phyloP scores from a whole-genome alignment of 2,797 vertebrate species.

The Bryconaethiops microstoma region DNA sequence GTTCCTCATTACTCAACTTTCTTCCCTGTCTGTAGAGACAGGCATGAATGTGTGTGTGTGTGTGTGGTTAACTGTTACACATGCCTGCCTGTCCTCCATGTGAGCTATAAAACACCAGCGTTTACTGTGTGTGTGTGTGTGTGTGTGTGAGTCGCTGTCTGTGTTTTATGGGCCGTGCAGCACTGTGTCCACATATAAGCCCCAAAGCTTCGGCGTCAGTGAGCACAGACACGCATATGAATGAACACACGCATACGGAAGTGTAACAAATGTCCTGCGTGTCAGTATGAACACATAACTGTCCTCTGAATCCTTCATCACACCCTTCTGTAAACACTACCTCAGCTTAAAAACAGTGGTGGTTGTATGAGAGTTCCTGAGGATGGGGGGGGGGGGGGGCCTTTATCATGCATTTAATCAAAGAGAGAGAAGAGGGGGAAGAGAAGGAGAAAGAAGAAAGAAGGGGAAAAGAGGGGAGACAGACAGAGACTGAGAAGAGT shows the following conservation, averaged over 20 bases:
- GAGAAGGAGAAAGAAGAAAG: not conserved
- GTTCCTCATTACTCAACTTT: slow-evolving; percentile 36
- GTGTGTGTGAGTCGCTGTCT: not conserved
- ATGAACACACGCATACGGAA: not conserved
- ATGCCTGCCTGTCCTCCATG: not conserved
- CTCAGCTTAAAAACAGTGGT: not conserved
- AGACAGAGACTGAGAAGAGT: not conserved
- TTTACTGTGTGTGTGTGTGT: not conserved
- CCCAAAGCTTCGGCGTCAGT: not conserved
- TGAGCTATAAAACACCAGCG: slow-evolving; percentile 6
- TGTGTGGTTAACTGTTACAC: slow-evolving; percentile 26
- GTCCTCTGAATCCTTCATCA: not conserved
- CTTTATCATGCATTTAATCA: slow-evolving; percentile 68
- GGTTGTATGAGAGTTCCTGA: not conserved
- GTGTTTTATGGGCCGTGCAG: slow-evolving; percentile 7
- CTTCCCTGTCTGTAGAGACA: not conserved
- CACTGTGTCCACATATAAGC: not conserved
- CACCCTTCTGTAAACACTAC: no score
- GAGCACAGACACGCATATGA: not conserved
- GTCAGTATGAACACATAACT: no score
- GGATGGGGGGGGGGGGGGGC: not conserved
- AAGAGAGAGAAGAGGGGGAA: slow-evolving; percentile 38
- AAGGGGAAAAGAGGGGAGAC: not conserved
- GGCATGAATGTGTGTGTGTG: slow-evolving; percentile 48
- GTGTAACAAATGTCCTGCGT: not conserved